phyloP scores from a whole-genome alignment of 2,888 invertebrate genomes.

The Patella ulyssiponensis region DNA sequence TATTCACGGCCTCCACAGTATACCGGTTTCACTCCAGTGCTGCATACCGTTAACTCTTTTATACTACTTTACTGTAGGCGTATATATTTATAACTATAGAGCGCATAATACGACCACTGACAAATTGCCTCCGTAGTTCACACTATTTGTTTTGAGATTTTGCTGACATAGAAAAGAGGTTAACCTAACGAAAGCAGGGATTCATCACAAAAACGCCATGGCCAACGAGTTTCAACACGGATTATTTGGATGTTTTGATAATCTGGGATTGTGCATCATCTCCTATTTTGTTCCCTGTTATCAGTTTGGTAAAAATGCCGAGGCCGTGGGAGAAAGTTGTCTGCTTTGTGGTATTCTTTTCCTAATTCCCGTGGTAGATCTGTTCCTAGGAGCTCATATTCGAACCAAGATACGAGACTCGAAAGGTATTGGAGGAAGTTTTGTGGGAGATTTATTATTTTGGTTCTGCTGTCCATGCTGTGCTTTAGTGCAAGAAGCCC shows the following conservation, averaged over 20 bases:
- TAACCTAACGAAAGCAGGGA: too few relatives aligned
- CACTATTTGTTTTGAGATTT: too few relatives aligned
- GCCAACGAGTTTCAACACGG: constrained; percentile 60
- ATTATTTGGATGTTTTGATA: constrained; percentile 68
- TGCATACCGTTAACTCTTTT: too few relatives aligned
- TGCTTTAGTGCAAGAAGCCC: constrained; percentile 62
- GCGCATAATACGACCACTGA: too few relatives aligned
- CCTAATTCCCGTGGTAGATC: constrained; percentile 56
- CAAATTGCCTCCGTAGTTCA: too few relatives aligned
- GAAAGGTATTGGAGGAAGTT: constrained; percentile 61
- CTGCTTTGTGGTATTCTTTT: constrained; percentile 62
- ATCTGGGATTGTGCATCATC: constrained; percentile 63
- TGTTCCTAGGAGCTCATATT: constrained; percentile 55
- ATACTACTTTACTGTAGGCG: too few relatives aligned
- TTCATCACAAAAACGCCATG: constrained; percentile 12
- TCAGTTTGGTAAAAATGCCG: constrained; percentile 68
- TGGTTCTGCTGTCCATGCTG: constrained; percentile 62
- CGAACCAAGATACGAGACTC: constrained; percentile 62
- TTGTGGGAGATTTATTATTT: constrained; percentile 57
- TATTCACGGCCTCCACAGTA: too few relatives aligned
- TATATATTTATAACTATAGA: too few relatives aligned
- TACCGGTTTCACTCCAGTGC: too few relatives aligned
- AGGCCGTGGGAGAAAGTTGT: constrained; percentile 66
- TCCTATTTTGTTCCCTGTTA: constrained; percentile 67
- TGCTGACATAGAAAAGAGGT: too few relatives aligned